A percentile compares a stretch with the other conserved stretches of the same genome.
phyloP scores from a whole-genome alignment of 1,140 invertebrate species.

The Calliphora vicina region DNA sequence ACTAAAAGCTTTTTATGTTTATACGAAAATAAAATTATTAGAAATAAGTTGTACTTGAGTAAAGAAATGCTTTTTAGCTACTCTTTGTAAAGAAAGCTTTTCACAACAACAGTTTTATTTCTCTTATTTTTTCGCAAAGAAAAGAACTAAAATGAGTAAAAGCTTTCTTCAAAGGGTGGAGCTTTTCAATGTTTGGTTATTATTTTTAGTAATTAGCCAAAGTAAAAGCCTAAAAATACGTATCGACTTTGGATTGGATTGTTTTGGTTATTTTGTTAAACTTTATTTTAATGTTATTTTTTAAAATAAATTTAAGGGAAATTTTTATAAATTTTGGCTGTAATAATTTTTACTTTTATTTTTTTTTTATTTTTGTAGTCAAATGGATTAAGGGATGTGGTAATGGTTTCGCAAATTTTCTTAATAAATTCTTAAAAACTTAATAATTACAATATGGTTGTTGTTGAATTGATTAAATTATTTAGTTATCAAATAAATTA shows the following conservation, averaged over 20 bases:
- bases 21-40: neutral
- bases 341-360: neutral
- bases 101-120: neutral
- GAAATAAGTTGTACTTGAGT: neutral
- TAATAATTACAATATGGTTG: neutral
- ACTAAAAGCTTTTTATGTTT: neutral
- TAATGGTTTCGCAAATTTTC: slow-evolving; percentile 34
- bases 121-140: neutral
- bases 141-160: slow-evolving; percentile 4
- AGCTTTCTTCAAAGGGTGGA: slow-evolving; percentile 23
- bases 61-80: neutral
- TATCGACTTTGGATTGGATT: slow-evolving; percentile 61
- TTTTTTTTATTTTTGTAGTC: neutral
- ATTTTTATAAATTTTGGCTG: neutral
- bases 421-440: neutral
- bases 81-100: slow-evolving; percentile 27
- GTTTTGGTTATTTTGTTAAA: neutral
- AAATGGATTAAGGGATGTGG: slow-evolving; percentile 22
- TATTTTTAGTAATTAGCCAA: slow-evolving; percentile 22
- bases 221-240: slow-evolving; percentile 62
- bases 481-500: neutral
- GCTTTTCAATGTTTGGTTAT: slow-evolving; percentile 21
- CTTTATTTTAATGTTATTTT: neutral
- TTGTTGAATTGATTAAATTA: neutral
- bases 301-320: neutral